These are phyloP conservation scores for Vanessa tameamea DNA, from an alignment of 1,140 invertebrate genomes.

Conservation along the genomic window DNA sequence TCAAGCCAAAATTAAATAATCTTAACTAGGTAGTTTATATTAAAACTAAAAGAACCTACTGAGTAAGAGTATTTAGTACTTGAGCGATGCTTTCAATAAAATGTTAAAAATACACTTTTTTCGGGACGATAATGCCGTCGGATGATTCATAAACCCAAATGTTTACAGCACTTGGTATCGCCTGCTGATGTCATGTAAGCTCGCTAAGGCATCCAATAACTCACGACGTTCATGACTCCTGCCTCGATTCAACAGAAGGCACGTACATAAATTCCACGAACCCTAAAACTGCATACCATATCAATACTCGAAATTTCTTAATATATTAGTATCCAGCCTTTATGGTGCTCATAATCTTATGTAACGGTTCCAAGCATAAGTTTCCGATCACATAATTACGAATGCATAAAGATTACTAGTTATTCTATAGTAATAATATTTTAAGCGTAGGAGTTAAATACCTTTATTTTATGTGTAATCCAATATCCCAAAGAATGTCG, in stretches of 20 bases:
- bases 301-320: slow-evolving; percentile 39
- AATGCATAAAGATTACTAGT: slow-evolving; percentile 19
- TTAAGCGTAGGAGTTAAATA: slow-evolving; percentile 75
- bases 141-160: slow-evolving; percentile 65
- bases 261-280: slow-evolving; percentile 56
- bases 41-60: background rate
- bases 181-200: slow-evolving; percentile 74
- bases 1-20: background rate
- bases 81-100: slow-evolving; percentile 32
- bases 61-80: slow-evolving; percentile 12
- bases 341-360: slow-evolving; percentile 59
- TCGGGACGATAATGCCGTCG: slow-evolving; percentile 31
- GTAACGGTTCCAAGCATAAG: slow-evolving; percentile 50
- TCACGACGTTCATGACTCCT: slow-evolving; percentile 45
- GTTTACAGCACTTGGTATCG: slow-evolving; percentile 68
- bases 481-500: slow-evolving; percentile 78
- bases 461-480: slow-evolving; percentile 79
- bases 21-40: background rate
- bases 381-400: slow-evolving; percentile 1
- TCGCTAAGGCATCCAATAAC: slow-evolving; percentile 49
- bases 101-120: slow-evolving; percentile 41
- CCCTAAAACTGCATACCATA: slow-evolving; percentile 40
- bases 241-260: slow-evolving; percentile 36
- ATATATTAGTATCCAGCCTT: slow-evolving; percentile 39
- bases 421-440: slow-evolving; percentile 43